Percentiles rank a stretch among this genome's conserved stretches.
Conservation (phyloP, 2,113 vertebrate species). For the Choloepus hoffmanni region DNA sequence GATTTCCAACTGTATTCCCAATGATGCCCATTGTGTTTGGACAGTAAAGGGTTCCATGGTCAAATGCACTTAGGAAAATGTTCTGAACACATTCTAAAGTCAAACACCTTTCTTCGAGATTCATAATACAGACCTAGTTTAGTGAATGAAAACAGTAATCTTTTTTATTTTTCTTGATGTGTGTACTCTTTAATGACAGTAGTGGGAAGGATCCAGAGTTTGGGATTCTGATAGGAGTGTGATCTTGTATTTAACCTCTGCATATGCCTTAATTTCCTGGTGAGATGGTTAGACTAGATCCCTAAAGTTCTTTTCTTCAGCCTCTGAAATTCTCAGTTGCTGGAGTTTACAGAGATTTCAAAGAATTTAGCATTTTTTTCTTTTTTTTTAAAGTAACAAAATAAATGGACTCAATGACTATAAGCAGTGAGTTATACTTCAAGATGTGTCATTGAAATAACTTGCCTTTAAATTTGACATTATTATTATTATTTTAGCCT, state of each 20-base stretch:
- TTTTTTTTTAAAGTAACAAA: background rate
- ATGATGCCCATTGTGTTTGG: conserved; percentile 3
- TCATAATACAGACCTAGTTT: background rate
- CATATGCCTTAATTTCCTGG: background rate
- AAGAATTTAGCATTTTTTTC: background rate
- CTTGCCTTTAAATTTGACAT: background rate
- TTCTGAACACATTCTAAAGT: background rate
- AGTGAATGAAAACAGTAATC: background rate
- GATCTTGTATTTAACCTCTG: background rate
- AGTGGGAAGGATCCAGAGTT: background rate
- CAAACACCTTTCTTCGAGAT: background rate
- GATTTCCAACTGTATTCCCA: background rate
- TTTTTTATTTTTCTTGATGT: background rate
- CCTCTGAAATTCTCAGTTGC: background rate
- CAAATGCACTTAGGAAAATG: background rate
- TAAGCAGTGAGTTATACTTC: background rate
- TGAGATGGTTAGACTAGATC: background rate
- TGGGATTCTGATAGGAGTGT: background rate
- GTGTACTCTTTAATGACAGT: background rate
- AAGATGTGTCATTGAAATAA: background rate
- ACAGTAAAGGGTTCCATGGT: background rate
- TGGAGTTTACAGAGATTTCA: background rate
- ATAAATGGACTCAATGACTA: background rate
- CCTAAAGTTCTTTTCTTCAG: background rate
- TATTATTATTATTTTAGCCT: background rate